Evolutionary conservation across 2,888 invertebrate species (phyloP).

Genomic region (Congeria kusceri): DNA sequence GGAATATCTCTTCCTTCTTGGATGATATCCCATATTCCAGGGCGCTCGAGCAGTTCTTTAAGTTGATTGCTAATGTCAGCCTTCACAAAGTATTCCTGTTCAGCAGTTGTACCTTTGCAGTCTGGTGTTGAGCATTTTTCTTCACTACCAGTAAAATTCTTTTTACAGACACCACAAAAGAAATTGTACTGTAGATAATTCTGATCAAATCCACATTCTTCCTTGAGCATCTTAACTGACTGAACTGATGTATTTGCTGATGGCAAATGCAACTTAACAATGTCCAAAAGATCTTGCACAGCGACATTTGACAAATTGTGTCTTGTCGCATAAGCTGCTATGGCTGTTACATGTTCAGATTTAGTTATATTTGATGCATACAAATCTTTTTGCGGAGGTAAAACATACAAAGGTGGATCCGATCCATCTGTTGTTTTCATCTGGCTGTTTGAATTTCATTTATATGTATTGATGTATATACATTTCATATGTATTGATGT

Average conservation of each 20-base stretch:
- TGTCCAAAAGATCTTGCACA: constrained; percentile 22
- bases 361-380: constrained; percentile 18
- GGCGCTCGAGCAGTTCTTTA: constrained; percentile 28
- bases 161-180: constrained; percentile 30
- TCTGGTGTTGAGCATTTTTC: constrained; percentile 33
- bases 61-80: constrained; percentile 18
- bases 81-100: constrained; percentile 27
- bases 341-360: constrained; percentile 25
- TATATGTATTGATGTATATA: too few species aligned
- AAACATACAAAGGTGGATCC: constrained; percentile 36
- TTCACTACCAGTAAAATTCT: constrained; percentile 2
- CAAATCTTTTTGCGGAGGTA: constrained; percentile 18
- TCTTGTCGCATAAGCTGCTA: constrained; percentile 30
- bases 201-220: constrained; percentile 35
- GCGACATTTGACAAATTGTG: constrained; percentile 41
- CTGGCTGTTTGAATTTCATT: too few species aligned
- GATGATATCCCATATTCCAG: constrained; percentile 28
- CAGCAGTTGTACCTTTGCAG: constrained; percentile 17
- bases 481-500: too few species aligned
- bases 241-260: constrained; percentile 11
- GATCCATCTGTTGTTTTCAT: neutral
- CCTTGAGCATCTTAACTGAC: constrained; percentile 9
- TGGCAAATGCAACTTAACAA: constrained; percentile 30
- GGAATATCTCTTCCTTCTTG: constrained; percentile 6
- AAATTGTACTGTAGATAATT: constrained; percentile 24